Base-by-base conservation (phyloP, 2,888 invertebrate genomes). In the Mactromeris polynyma region DNA sequence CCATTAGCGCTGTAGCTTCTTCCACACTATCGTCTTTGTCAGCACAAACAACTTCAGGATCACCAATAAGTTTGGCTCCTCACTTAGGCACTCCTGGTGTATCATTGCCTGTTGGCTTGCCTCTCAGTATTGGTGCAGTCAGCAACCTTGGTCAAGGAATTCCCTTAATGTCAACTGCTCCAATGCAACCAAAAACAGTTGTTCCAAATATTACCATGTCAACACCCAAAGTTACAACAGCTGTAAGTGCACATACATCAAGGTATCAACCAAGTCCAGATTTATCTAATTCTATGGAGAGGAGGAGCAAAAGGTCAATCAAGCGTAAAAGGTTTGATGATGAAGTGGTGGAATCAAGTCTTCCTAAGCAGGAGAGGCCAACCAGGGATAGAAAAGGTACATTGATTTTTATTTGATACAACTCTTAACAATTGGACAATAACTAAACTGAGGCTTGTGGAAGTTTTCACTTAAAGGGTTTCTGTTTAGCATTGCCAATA, bases 311-410 rank as follows among this genome's bases (percentile, higher is more conserved):
- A 42, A 97, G 99, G 88, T 99, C 99, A 0, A 99, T 99, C 94
- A 99, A 99, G 97, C 97, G 99, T 0, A 98, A 98, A 95, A 98
- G 99, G 94, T 99, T 99, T 97, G 99, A 99, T 96, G 99, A 99
- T 97, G 99, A 99, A 97, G 97, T 99, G 88, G 99, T 99, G 0
- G 99, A 99, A 94, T 98, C 98, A 93, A 98, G 98, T 96, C 97
- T 98, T 88, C 98, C 98, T 17, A 96, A 93, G 33, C 97, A 93
- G 83, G 96, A 95, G 79, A 92, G 96, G 11, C 93, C 90, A 84
- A 73, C 86, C 69, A 54, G 89, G 79, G 89, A 91, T 46, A 84
- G 91, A 46, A 91, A 91, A 91, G 88, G 91, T 91, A 58, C n/a
- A 9, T 73, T 31, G 46, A 46, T 46, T 7, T 9, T 46, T 46